Base-by-base conservation (phyloP, 2,888 invertebrate genomes). In the Empis livida region DNA sequence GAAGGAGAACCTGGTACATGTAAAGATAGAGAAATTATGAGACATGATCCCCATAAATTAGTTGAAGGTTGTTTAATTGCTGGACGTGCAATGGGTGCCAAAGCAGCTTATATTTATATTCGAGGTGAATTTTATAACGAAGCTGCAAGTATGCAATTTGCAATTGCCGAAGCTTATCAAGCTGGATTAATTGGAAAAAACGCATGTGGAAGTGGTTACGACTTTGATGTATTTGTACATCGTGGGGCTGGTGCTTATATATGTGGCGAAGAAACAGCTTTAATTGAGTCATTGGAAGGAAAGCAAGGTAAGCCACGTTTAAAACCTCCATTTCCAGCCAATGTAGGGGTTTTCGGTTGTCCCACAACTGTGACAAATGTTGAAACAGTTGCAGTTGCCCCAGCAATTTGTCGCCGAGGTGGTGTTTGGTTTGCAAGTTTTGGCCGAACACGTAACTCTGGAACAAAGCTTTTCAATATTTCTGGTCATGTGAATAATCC, bases 111-210 rank as follows among this genome's bases (percentile, higher is more conserved):
- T 61, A 95, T 99, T 68, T 99, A 99, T 65, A 95, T 99, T 51
- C 79, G 99, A 62, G 97, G 99, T 55, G 97, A 99, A 72, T 99
- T 99, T 69, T 97, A 97, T 67, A 97, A 99, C 70, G 99, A 99
- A 71, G 93, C 96, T 5, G 91, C 91, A 48, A 96, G 94, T 63
- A 79, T 96, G 70, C 96, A 99, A 73, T 81, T 94, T 37, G 95
- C 95, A 11, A 93, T 96, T 61, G 84, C 85, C 55, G 92, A 93
- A 76, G 92, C 93, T 2, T 96, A 96, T 67, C 87, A 93, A 71
- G 87, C 87, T 1, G 96, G 96, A 13, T 73, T 90, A 3, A 75
- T 97, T 47, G 97, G 97, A 35, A 91, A 88, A 67, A 88, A 96
- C 68, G 83, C 94, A 0, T 93, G 95, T 62, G 86, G 86, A 0